These are phyloP conservation scores for Gymnoscopelus microlampas DNA, from an alignment of 2,797 vertebrate species.

Conservation along the genomic window DNA sequence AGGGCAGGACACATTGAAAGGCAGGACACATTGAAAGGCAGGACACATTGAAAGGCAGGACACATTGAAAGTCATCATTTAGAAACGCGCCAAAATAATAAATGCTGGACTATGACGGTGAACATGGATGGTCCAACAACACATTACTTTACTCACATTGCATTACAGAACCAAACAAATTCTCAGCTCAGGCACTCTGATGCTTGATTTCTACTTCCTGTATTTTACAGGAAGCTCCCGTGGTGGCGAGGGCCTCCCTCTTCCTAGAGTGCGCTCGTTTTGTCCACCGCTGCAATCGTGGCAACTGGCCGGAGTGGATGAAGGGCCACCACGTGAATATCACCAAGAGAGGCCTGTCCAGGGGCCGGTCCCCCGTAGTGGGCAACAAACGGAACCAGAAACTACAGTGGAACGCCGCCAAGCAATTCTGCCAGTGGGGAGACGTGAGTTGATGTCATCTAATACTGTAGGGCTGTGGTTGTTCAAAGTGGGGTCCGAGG, in stretches of 20 bases:
- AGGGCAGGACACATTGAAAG: no score
- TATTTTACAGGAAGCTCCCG: conserved; percentile 92
- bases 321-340: conserved; percentile 98
- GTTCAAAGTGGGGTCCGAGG: no score
- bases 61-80: no score
- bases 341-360: conserved; percentile 94
- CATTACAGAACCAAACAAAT: no score
- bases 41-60: no score
- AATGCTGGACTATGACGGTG: no score
- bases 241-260: conserved; percentile 94
- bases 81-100: no score
- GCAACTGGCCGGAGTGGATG: conserved; percentile 99
- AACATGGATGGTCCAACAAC: no score
- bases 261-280: conserved; percentile 97
- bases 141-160: no score
- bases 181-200: no score
- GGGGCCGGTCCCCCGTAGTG: conserved; percentile 93
- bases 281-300: conserved; percentile 97
- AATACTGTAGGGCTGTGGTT: no score
- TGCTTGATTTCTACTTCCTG: conserved; percentile 6
- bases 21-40: no score
- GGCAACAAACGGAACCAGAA: conserved; percentile 99
- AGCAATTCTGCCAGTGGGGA: conserved; percentile 98
- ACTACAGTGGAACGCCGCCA: conserved; percentile 97
- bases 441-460: conserved; percentile 84